phyloP scores from a whole-genome alignment of 2,797 vertebrate species.

The Streptopelia turtur region DNA sequence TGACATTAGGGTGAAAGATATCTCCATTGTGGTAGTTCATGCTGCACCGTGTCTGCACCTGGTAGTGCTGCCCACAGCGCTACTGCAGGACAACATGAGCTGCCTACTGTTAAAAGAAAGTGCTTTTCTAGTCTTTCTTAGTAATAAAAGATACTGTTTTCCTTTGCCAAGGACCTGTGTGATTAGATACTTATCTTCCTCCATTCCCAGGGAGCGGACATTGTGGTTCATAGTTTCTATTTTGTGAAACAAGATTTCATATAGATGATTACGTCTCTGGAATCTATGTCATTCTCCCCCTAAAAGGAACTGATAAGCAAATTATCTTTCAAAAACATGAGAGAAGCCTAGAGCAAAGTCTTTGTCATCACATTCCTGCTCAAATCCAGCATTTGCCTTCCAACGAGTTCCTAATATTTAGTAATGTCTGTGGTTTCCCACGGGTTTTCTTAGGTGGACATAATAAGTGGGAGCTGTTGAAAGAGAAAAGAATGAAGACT shows the following conservation, averaged over 20 bases:
- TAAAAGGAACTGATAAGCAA: conserved; percentile 36
- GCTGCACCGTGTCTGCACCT: fast-evolving
- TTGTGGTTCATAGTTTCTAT: background rate
- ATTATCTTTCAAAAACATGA: conserved; percentile 41
- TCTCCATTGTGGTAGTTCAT: background rate
- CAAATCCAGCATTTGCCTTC: conserved; percentile 28
- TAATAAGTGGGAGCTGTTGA: background rate
- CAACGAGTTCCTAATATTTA: background rate
- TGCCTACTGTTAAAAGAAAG: background rate
- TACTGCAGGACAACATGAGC: background rate
- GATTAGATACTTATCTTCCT: background rate
- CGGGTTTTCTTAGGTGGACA: background rate
- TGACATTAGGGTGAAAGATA: background rate
- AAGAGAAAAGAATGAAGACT: background rate
- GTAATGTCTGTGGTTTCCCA: conserved; percentile 8
- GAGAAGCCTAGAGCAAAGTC: conserved; percentile 36
- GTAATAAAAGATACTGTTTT: background rate
- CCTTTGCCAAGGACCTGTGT: background rate
- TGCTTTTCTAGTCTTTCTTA: background rate
- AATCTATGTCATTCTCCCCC: conserved; percentile 23
- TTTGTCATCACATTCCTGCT: conserved; percentile 54
- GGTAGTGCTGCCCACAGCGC: background rate
- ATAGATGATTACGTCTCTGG: background rate
- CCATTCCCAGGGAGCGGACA: background rate
- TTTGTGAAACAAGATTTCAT: conserved; percentile 14